These are phyloP conservation scores for Heliconius sara DNA, from an alignment of 2,888 invertebrate genomes.

Conservation along the genomic window DNA sequence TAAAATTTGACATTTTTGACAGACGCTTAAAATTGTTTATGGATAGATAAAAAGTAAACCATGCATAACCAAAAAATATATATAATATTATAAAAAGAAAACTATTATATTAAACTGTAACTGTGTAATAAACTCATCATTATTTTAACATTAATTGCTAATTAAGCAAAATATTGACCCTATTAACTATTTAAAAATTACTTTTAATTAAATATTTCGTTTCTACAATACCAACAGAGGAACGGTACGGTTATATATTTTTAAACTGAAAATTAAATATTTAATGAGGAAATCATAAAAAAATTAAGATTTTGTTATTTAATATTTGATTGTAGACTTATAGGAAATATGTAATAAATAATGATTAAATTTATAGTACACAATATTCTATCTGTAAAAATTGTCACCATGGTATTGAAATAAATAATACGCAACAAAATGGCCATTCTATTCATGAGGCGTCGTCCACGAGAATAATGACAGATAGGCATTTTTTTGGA, in stretches of 20 bases:
- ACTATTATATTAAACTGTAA: background rate
- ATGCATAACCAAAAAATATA: background rate
- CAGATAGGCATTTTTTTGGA: background rate
- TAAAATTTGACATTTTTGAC: background rate
- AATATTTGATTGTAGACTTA: too few relatives aligned
- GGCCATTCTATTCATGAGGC: background rate
- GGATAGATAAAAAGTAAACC: background rate
- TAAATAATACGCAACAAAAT: slow-evolving; percentile 13
- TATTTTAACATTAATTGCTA: background rate
- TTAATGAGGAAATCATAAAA: too few relatives aligned
- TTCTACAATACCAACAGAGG: too few relatives aligned
- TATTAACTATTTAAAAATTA: background rate
- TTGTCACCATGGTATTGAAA: slow-evolving; percentile 4
- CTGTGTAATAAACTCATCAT: background rate
- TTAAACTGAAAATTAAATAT: too few relatives aligned
- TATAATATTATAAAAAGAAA: background rate
- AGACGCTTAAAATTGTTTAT: background rate
- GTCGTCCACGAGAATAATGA: background rate
- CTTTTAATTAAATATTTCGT: too few relatives aligned
- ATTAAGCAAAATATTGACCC: background rate
- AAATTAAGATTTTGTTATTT: too few relatives aligned
- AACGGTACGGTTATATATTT: too few relatives aligned
- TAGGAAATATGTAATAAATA: too few relatives aligned
- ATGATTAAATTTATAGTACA: too few relatives aligned
- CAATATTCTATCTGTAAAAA: slow-evolving; percentile 8